These are phyloP conservation scores for Pterocles gutturalis DNA, from an alignment of 2,113 vertebrate genomes.

Conservation along the genomic window DNA sequence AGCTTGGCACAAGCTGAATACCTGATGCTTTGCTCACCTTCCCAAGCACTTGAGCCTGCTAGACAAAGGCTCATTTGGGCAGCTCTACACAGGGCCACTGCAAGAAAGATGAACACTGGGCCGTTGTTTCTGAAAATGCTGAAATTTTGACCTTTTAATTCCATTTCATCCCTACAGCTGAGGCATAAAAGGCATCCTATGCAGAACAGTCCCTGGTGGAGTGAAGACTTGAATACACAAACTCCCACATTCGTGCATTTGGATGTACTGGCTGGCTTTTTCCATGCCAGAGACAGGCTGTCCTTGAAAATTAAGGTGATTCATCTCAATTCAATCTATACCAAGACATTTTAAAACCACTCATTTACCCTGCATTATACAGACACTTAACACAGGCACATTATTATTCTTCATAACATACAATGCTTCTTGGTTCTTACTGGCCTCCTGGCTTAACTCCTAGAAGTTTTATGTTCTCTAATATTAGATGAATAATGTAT, in stretches of 20 bases:
- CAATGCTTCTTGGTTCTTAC: background rate
- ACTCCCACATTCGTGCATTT: background rate
- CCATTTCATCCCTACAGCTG: background rate
- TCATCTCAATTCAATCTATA: slow-evolving; percentile 36
- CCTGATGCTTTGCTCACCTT: background rate
- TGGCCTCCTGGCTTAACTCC: background rate
- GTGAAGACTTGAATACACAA: background rate
- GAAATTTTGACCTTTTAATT: slow-evolving; percentile 35
- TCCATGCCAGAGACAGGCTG: background rate
- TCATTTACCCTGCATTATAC: background rate
- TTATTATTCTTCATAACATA: background rate
- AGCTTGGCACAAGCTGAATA: background rate
- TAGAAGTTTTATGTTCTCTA: background rate
- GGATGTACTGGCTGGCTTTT: background rate
- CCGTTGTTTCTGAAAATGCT: background rate
- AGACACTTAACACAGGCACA: background rate
- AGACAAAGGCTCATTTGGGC: background rate
- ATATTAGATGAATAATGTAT: background rate
- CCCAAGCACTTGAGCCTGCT: background rate
- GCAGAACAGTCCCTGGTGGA: background rate
- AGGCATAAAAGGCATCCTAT: background rate
- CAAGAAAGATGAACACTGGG: background rate
- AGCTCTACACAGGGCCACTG: background rate
- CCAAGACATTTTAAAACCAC: background rate
- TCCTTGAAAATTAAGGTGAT: slow-evolving; percentile 31